phyloP scores from a whole-genome alignment of 2,113 vertebrate genomes.

The Lamprotornis superbus region DNA sequence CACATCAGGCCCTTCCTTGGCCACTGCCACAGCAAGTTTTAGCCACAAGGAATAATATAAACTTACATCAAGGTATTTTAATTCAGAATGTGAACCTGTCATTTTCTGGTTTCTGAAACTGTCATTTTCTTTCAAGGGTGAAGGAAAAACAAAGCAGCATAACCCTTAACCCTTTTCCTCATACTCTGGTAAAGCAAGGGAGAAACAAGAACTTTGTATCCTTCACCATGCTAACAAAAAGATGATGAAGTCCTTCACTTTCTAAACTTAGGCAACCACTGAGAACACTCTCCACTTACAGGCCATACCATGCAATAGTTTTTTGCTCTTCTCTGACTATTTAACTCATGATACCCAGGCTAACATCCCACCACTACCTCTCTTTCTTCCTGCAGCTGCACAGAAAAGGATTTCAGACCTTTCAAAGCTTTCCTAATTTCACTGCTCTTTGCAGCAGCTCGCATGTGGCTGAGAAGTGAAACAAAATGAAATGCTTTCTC shows the following conservation, averaged over 20 bases:
- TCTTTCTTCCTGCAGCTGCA: neutral
- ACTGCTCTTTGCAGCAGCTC: neutral
- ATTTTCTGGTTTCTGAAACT: neutral
- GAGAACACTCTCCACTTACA: neutral
- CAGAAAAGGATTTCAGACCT: neutral
- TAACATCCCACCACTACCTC: neutral
- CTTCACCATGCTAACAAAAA: neutral
- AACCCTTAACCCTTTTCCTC: neutral
- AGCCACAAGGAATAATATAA: neutral
- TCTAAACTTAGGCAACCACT: neutral
- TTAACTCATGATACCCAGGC: neutral
- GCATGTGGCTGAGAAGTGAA: neutral
- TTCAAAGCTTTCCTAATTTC: neutral
- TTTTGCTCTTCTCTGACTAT: neutral
- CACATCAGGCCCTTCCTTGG: neutral
- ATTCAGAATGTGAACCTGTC: neutral
- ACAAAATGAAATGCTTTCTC: conserved; percentile 4
- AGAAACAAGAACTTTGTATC: neutral
- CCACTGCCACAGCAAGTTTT: neutral
- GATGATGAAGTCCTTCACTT: neutral
- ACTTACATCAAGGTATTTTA: neutral
- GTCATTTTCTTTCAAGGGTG: neutral
- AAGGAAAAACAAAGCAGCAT: neutral
- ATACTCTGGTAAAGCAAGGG: neutral
- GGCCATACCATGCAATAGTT: neutral